Evolutionary conservation across 2,888 invertebrate genomes (phyloP), one percentile per base, ranked within the genome.

Genomic region (Tridacna gigas): DNA sequence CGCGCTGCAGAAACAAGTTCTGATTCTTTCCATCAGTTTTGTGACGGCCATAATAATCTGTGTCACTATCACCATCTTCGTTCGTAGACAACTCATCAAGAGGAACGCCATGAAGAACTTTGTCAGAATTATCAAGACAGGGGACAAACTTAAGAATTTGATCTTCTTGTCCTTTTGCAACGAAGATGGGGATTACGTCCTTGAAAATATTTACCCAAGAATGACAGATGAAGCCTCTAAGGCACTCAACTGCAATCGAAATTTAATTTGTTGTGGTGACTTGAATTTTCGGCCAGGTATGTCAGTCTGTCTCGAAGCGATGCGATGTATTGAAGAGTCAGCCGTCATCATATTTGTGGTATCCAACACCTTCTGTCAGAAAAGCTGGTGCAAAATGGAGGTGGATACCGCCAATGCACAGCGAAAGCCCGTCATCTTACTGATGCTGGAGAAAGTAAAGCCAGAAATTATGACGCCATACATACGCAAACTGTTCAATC

Each of bases 361-460:
- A 25, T 79, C 79, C 20, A 79, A 79, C 11, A 63, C 61, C 13
- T 79, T 79, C 22, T 79, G 79, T 65, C 25, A 79, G 74, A 79
- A 79, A 65, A 63, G 63, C 61, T 79, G 73, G 73, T 79, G 79
- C 28, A 61, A 51, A 79, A 79, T 79, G 79, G 79, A 79, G 26
- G 65, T 79, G 45, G 79, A 63, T 26, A 65, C 61, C 18, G 79
- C 79, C 18, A 65, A 73, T n/a, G 63, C 73, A 9, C 73, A 74
- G 28, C 25, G 79, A 28, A 79, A 79, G 61, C 79, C 79, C 7
- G 65, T 74, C 45, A 74, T 79, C 18, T 18, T 79, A 26, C 25
- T 79, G 9, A 61, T 79, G 63, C 22, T 63, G 25, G 79, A 74
- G 56, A 73, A 63, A 18, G 79, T 79, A 9, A 37, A 79, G 5